Evolutionary conservation across 2,113 vertebrate species (phyloP).

Genomic region (Apteryx owenii): DNA sequence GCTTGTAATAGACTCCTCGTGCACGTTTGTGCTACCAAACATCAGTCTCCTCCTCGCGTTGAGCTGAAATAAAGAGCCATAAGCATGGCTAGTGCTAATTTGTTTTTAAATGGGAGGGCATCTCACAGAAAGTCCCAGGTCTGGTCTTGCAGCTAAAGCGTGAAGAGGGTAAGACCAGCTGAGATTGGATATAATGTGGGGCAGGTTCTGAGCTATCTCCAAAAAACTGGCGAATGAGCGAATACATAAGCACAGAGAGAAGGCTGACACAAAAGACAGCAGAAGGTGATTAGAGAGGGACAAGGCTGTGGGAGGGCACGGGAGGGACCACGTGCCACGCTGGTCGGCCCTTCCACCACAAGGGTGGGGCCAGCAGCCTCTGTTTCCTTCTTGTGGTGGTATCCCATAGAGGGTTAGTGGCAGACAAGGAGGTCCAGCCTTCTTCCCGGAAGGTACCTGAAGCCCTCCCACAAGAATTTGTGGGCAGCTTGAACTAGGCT

Average conservation of each 20-base stretch:
- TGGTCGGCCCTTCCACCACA: neutral
- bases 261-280: neutral
- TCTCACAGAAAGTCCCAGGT: neutral
- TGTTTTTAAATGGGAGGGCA: neutral
- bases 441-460: neutral
- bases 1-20: neutral
- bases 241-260: neutral
- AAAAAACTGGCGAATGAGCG: neutral
- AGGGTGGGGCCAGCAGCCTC: neutral
- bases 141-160: neutral
- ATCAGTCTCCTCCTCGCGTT: neutral
- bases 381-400: neutral
- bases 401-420: neutral
- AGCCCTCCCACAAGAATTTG: neutral
- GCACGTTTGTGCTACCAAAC: neutral
- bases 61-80: neutral
- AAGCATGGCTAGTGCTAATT: accelerated
- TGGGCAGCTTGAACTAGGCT: neutral
- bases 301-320: accelerated
- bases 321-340: neutral
- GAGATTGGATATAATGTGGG: neutral
- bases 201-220: neutral
- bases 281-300: neutral
- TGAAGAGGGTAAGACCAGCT: neutral
- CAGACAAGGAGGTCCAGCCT: neutral